Evolutionary conservation across 2,797 vertebrate genomes (phyloP).

Genomic region (Betta splendens): DNA sequence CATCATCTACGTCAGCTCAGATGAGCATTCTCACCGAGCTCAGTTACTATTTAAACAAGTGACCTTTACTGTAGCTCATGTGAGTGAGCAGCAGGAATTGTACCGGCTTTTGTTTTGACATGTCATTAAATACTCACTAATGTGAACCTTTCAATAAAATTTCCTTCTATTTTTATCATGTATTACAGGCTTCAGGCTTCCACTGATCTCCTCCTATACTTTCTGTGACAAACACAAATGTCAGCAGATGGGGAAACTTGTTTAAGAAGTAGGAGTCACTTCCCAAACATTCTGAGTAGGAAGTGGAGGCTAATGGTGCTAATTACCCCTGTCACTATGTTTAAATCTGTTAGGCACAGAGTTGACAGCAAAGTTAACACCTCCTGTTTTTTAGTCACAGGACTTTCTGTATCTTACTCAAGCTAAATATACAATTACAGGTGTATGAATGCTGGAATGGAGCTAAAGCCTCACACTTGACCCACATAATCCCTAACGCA

Average conservation of each 20-base stretch:
- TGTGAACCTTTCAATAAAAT: background rate
- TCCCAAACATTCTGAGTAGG: constrained; percentile 55
- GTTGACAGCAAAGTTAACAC: constrained; percentile 65
- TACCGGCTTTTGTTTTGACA: too few species aligned
- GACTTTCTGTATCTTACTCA: constrained; percentile 27
- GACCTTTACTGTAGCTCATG: too few species aligned
- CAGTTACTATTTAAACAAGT: too few species aligned
- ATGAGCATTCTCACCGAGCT: background rate
- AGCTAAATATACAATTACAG: constrained; percentile 62
- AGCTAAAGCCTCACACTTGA: constrained; percentile 52
- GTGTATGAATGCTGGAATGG: constrained; percentile 38
- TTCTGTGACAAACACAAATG: too few species aligned
- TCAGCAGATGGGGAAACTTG: too few species aligned
- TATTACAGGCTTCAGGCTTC: constrained; percentile 4
- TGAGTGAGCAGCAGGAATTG: too few species aligned
- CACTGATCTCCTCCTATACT: too few species aligned
- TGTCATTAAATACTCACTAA: too few species aligned
- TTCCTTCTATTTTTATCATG: too few species aligned
- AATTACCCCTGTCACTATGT: constrained; percentile 62
- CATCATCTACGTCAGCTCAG: background rate
- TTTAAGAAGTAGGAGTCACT: too few species aligned
- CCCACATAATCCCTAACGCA: constrained; percentile 55
- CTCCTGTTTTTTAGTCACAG: constrained; percentile 65
- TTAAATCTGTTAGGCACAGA: constrained; percentile 58
- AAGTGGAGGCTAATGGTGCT: constrained; percentile 61